phyloP scores from a whole-genome alignment of 92 coral and sea anemone genomes.

The Muricea muricata region DNA sequence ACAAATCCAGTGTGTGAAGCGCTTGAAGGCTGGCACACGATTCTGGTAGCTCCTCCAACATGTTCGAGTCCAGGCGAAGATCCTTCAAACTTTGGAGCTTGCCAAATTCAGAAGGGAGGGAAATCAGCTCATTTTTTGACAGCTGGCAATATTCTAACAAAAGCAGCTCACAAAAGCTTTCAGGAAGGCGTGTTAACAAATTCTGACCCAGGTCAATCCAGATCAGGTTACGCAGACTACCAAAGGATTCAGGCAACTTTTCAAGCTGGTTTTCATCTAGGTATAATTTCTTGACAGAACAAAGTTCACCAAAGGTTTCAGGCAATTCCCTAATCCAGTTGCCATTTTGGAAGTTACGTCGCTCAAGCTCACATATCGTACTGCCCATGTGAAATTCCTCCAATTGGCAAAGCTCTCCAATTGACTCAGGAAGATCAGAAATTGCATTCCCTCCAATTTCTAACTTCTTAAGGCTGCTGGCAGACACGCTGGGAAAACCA shows the following conservation, averaged over 20 bases:
- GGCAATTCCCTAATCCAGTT: conserved; percentile 86
- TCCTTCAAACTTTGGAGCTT: conserved; percentile 78
- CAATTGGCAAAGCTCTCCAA: conserved; percentile 79
- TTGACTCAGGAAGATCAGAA: conserved; percentile 73
- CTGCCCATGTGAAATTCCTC: conserved; percentile 90
- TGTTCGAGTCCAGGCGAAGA: conserved; percentile 78
- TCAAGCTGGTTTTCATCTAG: conserved; percentile 88
- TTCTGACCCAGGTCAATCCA: conserved; percentile 97
- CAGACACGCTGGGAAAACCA: conserved; percentile 72
- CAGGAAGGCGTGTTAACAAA: conserved; percentile 73
- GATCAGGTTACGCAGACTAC: conserved; percentile 70
- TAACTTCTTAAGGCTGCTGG: conserved; percentile 65
- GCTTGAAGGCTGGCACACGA: conserved; percentile 76
- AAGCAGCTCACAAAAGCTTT: conserved; percentile 74
- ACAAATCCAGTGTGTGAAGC: conserved; percentile 85
- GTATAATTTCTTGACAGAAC: conserved; percentile 72
- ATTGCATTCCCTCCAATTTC: conserved; percentile 89
- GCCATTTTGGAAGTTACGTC: conserved; percentile 96
- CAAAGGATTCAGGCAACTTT: conserved; percentile 84
- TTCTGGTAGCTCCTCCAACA: conserved; percentile 72
- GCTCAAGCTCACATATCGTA: conserved; percentile 88
- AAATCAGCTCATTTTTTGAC: conserved; percentile 78
- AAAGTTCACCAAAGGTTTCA: conserved; percentile 79
- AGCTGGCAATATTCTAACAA: conserved; percentile 93
- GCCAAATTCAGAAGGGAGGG: conserved; percentile 84